A percentile compares a stretch with the other conserved stretches of the same genome.
Evolutionary conservation across 1,140 invertebrate genomes (phyloP).

Genomic region (Lutraria rhynchaena): DNA sequence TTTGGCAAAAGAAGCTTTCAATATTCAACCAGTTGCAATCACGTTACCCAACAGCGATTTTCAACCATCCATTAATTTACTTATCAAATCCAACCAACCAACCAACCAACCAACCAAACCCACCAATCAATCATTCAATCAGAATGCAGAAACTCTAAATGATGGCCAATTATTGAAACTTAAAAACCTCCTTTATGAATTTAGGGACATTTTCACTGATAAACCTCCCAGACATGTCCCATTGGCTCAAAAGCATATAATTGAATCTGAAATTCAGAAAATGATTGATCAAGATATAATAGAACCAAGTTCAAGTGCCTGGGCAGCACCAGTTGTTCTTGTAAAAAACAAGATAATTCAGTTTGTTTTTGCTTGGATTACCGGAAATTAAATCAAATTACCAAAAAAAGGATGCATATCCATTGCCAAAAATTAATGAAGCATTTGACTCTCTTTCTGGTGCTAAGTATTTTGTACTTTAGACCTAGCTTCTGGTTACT

Average conservation of each 20-base stretch:
- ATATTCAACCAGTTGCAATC: no score
- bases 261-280: slow-evolving; percentile 60
- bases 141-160: slow-evolving; percentile 9
- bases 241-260: slow-evolving; percentile 40
- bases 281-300: slow-evolving; percentile 68
- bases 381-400: slow-evolving; percentile 67
- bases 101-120: no score
- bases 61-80: no score
- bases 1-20: no score
- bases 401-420: slow-evolving; percentile 62
- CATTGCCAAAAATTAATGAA: slow-evolving; percentile 64
- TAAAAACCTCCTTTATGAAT: neutral
- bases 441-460: slow-evolving; percentile 56
- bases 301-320: slow-evolving; percentile 67
- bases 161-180: slow-evolving; percentile 1
- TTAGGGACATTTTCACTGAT: slow-evolving; percentile 50
- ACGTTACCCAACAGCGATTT: no score
- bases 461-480: slow-evolving; percentile 80
- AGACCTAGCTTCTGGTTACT: slow-evolving; percentile 83
- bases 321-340: slow-evolving; percentile 82
- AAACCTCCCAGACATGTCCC: slow-evolving; percentile 38
- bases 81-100: no score
- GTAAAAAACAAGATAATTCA: slow-evolving; percentile 82
- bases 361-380: slow-evolving; percentile 83
- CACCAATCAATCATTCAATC: no score